Evolutionary conservation across 2,113 vertebrate species (phyloP), one percentile per base, ranked within the genome.

Genomic region (Lampris incognitus): DNA sequence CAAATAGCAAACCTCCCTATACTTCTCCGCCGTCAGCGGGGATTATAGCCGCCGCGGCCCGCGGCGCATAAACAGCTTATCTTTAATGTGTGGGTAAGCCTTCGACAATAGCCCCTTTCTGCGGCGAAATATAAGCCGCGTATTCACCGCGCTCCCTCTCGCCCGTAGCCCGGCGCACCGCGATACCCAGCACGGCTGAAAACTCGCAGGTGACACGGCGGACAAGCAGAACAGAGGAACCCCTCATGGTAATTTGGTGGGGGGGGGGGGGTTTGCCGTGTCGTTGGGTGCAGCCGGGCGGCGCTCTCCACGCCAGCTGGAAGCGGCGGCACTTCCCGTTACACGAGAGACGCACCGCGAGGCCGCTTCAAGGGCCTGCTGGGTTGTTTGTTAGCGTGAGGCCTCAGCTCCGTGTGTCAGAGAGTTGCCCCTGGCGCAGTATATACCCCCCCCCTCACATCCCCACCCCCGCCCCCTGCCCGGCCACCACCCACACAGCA

Each of bases 341-440:
- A 84, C 91, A 85, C 79, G 77, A 73, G 69, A 76, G 83, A 88
- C 58, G 87, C 74, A 85, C 93, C 91, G 88, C 85, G 87, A 88
- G 80, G 72, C 93, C 52, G 84, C 84, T 70, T 74, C 37, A 68
- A 24, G 24, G 83, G 66, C 77, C 88, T 74, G 61, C 61, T 81
- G 78, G 86, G 88, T 86, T 87, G 92, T 95, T 95, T 96, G 93
- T 94, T 94, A 96, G 93, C 90, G 86, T 92, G 92, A 94, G 89
- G 91, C 92, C 93, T 94, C 92, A 94, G 89, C 92, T 95, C 81
- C 93, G 93, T 94, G 83, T 95, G 91, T 92, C 93, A 94, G 52
- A 81, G 85, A 84, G 88, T 81, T 88, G 83, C 84, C 88, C 77
- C 91, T 92, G 92, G 93, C 88, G 83, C 72, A 4, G 36, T 24